These are phyloP conservation scores for Chitala chitala DNA, from an alignment of 2,113 vertebrate genomes.

Conservation along the genomic window DNA sequence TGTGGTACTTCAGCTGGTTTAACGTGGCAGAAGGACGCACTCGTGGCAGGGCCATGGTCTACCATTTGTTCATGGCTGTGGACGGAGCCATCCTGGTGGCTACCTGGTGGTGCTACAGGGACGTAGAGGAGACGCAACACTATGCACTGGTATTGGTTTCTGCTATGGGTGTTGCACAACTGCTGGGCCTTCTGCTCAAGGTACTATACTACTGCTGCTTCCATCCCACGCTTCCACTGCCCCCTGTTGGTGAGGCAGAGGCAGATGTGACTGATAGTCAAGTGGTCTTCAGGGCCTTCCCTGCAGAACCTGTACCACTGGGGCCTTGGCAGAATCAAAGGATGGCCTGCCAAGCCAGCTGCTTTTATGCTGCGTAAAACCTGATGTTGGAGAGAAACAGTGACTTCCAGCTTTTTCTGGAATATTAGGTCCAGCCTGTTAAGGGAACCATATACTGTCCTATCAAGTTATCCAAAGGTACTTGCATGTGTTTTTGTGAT, in stretches of 20 bases:
- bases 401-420: background rate
- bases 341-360: conserved; percentile 51
- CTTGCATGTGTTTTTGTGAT: too few relatives aligned
- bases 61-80: conserved; percentile 67
- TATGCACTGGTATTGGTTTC: conserved; percentile 44
- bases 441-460: too few relatives aligned
- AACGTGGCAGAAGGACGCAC: conserved; percentile 76
- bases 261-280: conserved; percentile 49
- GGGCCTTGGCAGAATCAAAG: conserved; percentile 49
- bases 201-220: conserved; percentile 75
- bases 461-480: too few relatives aligned
- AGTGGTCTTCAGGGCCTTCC: conserved; percentile 29
- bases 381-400: background rate
- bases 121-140: conserved; percentile 33
- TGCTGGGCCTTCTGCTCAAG: conserved; percentile 70
- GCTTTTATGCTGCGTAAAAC: conserved; percentile 45
- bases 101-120: conserved; percentile 59
- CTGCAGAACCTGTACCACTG: conserved; percentile 31
- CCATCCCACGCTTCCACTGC: conserved; percentile 64
- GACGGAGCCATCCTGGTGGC: conserved; percentile 67
- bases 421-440: conserved; percentile 13
- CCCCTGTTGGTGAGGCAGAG: conserved; percentile 1
- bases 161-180: conserved; percentile 49
- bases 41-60: conserved; percentile 67
- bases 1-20: conserved; percentile 97